A percentile compares a stretch with the other conserved stretches of the same genome.
Evolutionary conservation across 2,797 vertebrate species (phyloP).

Genomic region (Aphelocoma californica): DNA sequence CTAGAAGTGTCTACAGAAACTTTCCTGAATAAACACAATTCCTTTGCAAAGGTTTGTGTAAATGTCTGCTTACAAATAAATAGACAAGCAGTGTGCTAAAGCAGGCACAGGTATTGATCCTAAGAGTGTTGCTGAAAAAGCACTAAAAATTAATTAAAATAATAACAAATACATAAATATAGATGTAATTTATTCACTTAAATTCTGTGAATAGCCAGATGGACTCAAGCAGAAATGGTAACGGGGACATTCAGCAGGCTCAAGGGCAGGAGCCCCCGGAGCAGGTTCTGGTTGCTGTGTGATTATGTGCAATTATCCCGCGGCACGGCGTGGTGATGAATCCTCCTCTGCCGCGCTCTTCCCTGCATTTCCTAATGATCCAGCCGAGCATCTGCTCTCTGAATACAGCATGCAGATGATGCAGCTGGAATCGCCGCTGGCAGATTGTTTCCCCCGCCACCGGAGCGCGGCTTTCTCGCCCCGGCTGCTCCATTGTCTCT

Average conservation of each 20-base stretch:
- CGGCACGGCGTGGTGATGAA: background rate
- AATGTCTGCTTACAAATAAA: background rate
- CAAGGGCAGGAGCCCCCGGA: background rate
- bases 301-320: background rate
- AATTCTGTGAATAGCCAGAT: background rate
- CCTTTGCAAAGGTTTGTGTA: background rate
- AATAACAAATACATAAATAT: too few species aligned
- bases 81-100: background rate
- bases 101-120: background rate
- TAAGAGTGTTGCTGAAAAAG: background rate
- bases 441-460: background rate
- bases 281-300: background rate
- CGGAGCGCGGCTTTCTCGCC: background rate
- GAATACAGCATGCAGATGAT: background rate
- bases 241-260: background rate
- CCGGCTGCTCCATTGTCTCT: background rate
- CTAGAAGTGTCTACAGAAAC: background rate
- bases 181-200: background rate
- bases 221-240: background rate
- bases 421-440: constrained; percentile 28
- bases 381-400: constrained; percentile 37
- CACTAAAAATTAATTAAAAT: background rate
- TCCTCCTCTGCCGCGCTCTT: background rate
- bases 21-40: background rate
- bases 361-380: background rate